These are phyloP conservation scores for Eumacrocentrus americanus DNA, from an alignment of 2,888 invertebrate genomes.

Conservation along the genomic window DNA sequence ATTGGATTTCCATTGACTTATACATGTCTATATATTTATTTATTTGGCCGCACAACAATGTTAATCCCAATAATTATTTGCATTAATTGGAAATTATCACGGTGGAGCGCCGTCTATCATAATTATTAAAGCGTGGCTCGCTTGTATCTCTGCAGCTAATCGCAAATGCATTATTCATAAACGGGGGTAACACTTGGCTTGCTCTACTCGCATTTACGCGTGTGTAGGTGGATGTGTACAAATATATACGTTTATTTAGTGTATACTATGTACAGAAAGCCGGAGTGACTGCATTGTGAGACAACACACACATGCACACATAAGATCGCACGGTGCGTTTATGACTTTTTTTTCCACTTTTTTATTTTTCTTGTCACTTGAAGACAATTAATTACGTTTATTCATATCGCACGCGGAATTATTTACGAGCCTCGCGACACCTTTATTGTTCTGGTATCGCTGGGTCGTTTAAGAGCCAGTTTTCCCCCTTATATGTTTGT, in stretches of 20 bases:
- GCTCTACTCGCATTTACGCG: too few species aligned
- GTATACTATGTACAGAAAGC: slow-evolving; percentile 5
- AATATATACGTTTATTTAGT: slow-evolving; percentile 12
- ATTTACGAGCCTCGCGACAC: slow-evolving; percentile 39
- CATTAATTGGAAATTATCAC: too few species aligned
- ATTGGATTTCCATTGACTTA: slow-evolving; percentile 28
- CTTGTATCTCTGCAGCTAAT: slow-evolving; percentile 49
- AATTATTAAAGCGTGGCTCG: slow-evolving; percentile 23
- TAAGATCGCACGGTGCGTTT: slow-evolving; percentile 1
- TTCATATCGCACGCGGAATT: slow-evolving; percentile 36
- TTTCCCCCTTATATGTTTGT: neutral
- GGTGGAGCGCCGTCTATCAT: slow-evolving; percentile 35
- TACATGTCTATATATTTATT: too few species aligned
- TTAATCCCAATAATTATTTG: too few species aligned
- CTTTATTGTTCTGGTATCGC: slow-evolving; percentile 37
- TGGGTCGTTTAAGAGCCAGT: slow-evolving; percentile 34
- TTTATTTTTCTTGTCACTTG: slow-evolving; percentile 23
- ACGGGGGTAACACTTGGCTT: slow-evolving; percentile 42
- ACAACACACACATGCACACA: slow-evolving; percentile 3
- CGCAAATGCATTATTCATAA: slow-evolving; percentile 56
- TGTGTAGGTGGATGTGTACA: slow-evolving; percentile 3
- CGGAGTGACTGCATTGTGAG: slow-evolving; percentile 11
- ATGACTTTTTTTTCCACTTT: slow-evolving; percentile 3
- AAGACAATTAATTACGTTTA: slow-evolving; percentile 41
- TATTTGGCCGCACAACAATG: too few species aligned